Percentiles rank a stretch among this genome's conserved stretches.
Evolutionary conservation across 1,140 invertebrate genomes (phyloP).

Genomic region (Euura lappo): DNA sequence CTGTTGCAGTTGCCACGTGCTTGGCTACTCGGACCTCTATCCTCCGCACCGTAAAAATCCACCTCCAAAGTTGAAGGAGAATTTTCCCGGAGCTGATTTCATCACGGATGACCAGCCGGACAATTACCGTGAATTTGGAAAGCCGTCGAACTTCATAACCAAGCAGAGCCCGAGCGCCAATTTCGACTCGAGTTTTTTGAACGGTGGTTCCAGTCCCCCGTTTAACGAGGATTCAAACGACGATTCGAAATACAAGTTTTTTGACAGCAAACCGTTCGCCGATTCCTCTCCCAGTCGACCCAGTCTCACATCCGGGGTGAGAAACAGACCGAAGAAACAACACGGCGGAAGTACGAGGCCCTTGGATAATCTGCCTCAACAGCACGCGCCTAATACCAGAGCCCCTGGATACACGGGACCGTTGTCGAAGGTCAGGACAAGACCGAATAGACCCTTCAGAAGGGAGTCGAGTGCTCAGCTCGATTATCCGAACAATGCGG

Average conservation of each 20-base stretch:
- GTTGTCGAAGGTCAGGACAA: conserved; percentile 30
- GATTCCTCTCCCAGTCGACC: conserved; percentile 16
- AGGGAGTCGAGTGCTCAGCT: conserved; percentile 41
- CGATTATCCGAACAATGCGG: neutral
- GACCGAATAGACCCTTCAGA: conserved; percentile 49
- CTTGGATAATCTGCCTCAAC: conserved; percentile 55
- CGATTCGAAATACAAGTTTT: conserved; percentile 7
- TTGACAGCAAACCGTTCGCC: neutral
- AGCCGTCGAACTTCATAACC: conserved; percentile 31
- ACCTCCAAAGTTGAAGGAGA: conserved; percentile 40
- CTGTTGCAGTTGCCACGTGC: conserved; percentile 84
- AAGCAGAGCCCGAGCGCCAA: conserved; percentile 27
- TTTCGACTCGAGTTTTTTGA: conserved; percentile 37
- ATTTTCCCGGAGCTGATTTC: conserved; percentile 55
- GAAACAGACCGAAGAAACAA: conserved; percentile 44
- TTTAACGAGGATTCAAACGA: neutral
- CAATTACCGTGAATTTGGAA: conserved; percentile 29
- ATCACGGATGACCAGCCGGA: conserved; percentile 42
- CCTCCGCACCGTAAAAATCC: conserved; percentile 62
- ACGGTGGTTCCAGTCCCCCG: neutral
- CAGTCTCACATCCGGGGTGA: conserved; percentile 42
- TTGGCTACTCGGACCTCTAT: conserved; percentile 73
- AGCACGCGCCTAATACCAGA: conserved; percentile 57
- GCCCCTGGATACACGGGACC: conserved; percentile 56
- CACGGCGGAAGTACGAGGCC: conserved; percentile 34